A percentile compares a stretch with the other conserved stretches of the same genome.
Conservation (phyloP, 1,140 invertebrate genomes). For the Pogonomyrmex californicus region DNA sequence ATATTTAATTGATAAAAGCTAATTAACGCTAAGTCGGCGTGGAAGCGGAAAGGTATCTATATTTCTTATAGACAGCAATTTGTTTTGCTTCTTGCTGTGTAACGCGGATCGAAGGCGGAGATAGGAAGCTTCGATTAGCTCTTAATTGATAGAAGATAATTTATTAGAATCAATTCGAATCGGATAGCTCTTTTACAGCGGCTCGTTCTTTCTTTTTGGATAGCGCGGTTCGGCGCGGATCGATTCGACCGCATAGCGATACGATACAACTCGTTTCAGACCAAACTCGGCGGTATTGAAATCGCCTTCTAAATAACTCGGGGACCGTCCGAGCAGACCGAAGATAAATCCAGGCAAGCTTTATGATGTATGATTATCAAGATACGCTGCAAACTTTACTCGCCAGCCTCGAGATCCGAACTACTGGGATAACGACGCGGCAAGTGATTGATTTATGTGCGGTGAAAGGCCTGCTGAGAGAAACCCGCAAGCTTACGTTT, state of each 20-base stretch:
- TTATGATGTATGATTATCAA: conserved; percentile 62
- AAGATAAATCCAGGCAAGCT: conserved; percentile 47
- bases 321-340: conserved; percentile 27
- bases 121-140: conserved; percentile 53
- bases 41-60: background rate
- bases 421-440: conserved; percentile 59
- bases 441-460: conserved; percentile 54
- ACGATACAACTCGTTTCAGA: conserved; percentile 31
- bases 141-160: conserved; percentile 63
- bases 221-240: conserved; percentile 34
- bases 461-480: conserved; percentile 55
- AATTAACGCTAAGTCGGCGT: conserved; percentile 27
- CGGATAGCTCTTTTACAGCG: conserved; percentile 50
- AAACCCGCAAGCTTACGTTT: conserved; percentile 36
- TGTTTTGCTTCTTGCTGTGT: conserved; percentile 36
- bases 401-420: conserved; percentile 48
- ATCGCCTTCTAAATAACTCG: conserved; percentile 42
- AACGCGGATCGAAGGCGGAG: conserved; percentile 42
- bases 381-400: conserved; percentile 49
- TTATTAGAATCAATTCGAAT: conserved; percentile 63
- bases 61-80: background rate
- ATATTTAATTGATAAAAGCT: conserved; percentile 41
- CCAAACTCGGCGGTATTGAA: conserved; percentile 45
- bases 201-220: conserved; percentile 12
- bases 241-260: conserved; percentile 33